Evolutionary conservation across 2,888 invertebrate species (phyloP).

Genomic region (Drosophila mimica): DNA sequence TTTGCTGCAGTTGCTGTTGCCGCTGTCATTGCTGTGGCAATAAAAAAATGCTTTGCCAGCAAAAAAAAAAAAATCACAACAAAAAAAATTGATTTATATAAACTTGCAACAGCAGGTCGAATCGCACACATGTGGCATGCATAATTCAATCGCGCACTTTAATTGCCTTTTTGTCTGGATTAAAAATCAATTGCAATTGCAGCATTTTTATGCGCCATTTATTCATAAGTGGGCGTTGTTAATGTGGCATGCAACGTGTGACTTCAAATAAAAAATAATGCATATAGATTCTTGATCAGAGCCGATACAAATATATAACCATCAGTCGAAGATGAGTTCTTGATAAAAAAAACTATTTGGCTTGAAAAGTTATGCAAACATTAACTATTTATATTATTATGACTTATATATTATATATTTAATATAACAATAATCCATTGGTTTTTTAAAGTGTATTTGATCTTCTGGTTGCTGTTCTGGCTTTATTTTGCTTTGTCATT

Average conservation of each 20-base stretch:
- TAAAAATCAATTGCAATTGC: slow-evolving; percentile 67
- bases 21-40: slow-evolving; percentile 45
- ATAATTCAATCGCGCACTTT: slow-evolving; percentile 51
- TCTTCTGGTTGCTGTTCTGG: background rate
- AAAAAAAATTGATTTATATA: slow-evolving; percentile 4
- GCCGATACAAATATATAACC: background rate
- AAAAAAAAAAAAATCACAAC: slow-evolving; percentile 3
- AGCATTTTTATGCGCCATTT: slow-evolving; percentile 37
- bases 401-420: too few species aligned
- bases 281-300: background rate
- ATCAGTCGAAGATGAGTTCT: background rate
- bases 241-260: background rate
- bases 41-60: slow-evolving; percentile 53
- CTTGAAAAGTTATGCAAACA: background rate
- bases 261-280: background rate
- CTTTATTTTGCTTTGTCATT: background rate
- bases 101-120: slow-evolving; percentile 29
- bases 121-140: slow-evolving; percentile 55
- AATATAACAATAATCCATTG: too few species aligned
- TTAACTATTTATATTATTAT: background rate
- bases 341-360: background rate
- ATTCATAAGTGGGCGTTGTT: background rate
- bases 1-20: slow-evolving; percentile 31
- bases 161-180: slow-evolving; percentile 70
- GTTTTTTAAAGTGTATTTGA: background rate